phyloP scores from a whole-genome alignment of 30 jellyfish, hydroid and myxozoan genomes.

The Aurelia sp. region DNA sequence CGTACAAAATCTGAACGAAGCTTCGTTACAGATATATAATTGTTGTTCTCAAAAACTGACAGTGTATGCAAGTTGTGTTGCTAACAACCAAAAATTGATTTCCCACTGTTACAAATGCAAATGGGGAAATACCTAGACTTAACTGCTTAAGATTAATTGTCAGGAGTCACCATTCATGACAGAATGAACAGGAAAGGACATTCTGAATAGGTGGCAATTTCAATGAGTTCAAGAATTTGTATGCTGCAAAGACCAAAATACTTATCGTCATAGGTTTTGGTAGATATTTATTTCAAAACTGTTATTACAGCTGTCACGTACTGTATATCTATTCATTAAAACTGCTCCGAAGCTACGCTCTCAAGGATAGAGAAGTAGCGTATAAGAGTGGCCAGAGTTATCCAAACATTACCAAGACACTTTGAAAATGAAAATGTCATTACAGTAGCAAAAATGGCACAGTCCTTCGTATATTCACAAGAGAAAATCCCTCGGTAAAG shows the following conservation, averaged over 20 bases:
- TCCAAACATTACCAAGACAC: slow-evolving; percentile 15
- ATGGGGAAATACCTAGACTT: slow-evolving; percentile 28
- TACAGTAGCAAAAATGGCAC: slow-evolving; percentile 18
- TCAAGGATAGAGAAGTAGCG: slow-evolving; percentile 9
- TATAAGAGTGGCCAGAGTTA: slow-evolving; percentile 51
- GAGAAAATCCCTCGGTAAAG: too few species aligned
- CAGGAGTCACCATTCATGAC: slow-evolving; percentile 49
- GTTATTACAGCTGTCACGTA: slow-evolving; percentile 42
- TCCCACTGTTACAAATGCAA: slow-evolving; percentile 47
- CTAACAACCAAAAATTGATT: slow-evolving; percentile 20
- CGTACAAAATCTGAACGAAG: neutral
- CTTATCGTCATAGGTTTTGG: slow-evolving; percentile 35
- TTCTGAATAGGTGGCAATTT: slow-evolving; percentile 26
- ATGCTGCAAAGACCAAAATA: slow-evolving; percentile 16
- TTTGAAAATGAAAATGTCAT: slow-evolving; percentile 26
- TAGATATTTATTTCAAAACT: slow-evolving; percentile 40
- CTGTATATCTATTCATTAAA: slow-evolving; percentile 33
- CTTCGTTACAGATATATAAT: neutral
- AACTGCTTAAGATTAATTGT: slow-evolving; percentile 11
- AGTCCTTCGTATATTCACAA: too few species aligned
- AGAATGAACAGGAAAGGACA: slow-evolving; percentile 32
- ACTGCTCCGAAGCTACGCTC: too few species aligned
- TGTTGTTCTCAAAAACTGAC: neutral
- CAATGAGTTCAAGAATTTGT: slow-evolving; percentile 37
- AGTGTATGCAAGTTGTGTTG: slow-evolving; percentile 7